Conservation (phyloP, 2,888 invertebrate genomes). For the Itoplectis maculator region DNA sequence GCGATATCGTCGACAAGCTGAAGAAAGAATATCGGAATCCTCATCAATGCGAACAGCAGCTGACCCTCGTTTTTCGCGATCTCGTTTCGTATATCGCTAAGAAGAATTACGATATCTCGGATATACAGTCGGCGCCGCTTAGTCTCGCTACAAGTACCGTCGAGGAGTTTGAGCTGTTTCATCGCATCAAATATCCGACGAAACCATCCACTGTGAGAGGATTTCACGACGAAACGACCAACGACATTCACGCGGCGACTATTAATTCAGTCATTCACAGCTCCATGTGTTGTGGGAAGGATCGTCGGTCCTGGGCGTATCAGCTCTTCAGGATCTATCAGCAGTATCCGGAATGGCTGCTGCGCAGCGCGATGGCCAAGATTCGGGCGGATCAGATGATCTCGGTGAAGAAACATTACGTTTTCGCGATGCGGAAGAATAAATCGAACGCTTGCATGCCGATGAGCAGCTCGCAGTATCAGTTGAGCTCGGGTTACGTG, state of each 20-base stretch:
- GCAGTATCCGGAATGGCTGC: slow-evolving; percentile 88
- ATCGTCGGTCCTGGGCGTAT: slow-evolving; percentile 88
- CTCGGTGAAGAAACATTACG: slow-evolving; percentile 85
- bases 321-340: slow-evolving; percentile 90
- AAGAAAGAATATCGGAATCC: slow-evolving; percentile 75
- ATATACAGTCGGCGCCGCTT: slow-evolving; percentile 77
- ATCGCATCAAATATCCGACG: slow-evolving; percentile 80
- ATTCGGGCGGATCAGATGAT: slow-evolving; percentile 88
- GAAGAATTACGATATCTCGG: slow-evolving; percentile 81
- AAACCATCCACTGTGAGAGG: slow-evolving; percentile 77
- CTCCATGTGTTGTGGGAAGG: slow-evolving; percentile 87
- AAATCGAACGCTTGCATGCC: slow-evolving; percentile 84
- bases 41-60: slow-evolving; percentile 75
- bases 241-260: slow-evolving; percentile 86
- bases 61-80: slow-evolving; percentile 78
- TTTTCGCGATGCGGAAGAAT: slow-evolving; percentile 82
- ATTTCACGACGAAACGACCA: slow-evolving; percentile 82
- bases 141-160: slow-evolving; percentile 76
- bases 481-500: slow-evolving; percentile 82
- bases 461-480: slow-evolving; percentile 85
- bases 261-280: slow-evolving; percentile 88
- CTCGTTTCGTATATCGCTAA: slow-evolving; percentile 80
- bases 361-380: slow-evolving; percentile 87
- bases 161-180: slow-evolving; percentile 80
- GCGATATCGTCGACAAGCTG: slow-evolving; percentile 82